Percentiles rank a stretch among this genome's conserved stretches.
Conservation (phyloP, 2,888 invertebrate genomes). For the Clistopyga incitator region DNA sequence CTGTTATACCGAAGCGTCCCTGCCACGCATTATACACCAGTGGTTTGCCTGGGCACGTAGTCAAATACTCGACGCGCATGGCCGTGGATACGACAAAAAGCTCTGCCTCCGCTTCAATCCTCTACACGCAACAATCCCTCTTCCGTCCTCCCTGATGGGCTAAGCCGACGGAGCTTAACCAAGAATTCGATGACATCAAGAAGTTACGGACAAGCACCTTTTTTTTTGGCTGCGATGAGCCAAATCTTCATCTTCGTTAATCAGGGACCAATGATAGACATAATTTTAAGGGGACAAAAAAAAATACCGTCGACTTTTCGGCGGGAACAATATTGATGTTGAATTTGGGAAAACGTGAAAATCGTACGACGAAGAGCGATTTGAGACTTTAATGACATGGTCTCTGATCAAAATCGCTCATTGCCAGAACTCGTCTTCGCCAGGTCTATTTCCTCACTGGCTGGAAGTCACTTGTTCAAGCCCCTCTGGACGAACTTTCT, state of each 20-base stretch:
- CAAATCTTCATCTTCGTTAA: background rate
- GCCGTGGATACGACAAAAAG: constrained; percentile 70
- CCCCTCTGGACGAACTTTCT: constrained; percentile 66
- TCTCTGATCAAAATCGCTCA: background rate
- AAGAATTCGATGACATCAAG: constrained; percentile 39
- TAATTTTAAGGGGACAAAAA: too few relatives aligned
- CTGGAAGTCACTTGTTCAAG: constrained; percentile 36
- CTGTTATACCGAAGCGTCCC: constrained; percentile 50
- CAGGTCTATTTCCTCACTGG: constrained; percentile 57
- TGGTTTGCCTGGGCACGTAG: constrained; percentile 76
- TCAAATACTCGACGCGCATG: constrained; percentile 73
- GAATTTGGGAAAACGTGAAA: background rate
- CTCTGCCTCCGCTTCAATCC: constrained; percentile 58
- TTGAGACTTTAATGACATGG: constrained; percentile 2
- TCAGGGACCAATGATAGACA: too few relatives aligned
- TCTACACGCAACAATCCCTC: constrained; percentile 13
- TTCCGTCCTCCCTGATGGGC: constrained; percentile 30
- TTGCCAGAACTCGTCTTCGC: constrained; percentile 5
- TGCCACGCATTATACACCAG: constrained; percentile 74
- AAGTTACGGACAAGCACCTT: constrained; percentile 58
- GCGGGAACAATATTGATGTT: background rate
- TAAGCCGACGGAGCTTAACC: constrained; percentile 56
- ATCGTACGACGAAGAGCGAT: background rate
- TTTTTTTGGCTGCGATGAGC: too few relatives aligned
- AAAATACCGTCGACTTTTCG: too few relatives aligned